These are phyloP conservation scores for Xestia xanthographa DNA, from an alignment of 2,888 invertebrate genomes.

Conservation along the genomic window DNA sequence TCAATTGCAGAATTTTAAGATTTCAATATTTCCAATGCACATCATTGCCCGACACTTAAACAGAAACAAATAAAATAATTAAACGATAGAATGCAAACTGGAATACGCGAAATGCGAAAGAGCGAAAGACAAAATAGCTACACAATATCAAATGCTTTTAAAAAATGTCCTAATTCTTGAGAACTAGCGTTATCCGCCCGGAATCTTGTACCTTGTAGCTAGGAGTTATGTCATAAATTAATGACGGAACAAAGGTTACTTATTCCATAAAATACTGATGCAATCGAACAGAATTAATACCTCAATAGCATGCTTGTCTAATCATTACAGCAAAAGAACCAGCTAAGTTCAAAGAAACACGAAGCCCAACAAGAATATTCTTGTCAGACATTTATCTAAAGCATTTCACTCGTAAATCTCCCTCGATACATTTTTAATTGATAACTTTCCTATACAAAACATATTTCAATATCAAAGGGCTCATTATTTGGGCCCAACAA, in stretches of 20 bases:
- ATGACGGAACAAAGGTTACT: neutral
- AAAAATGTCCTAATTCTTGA: neutral
- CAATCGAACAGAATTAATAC: conserved; percentile 14
- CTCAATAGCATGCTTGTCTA: conserved; percentile 7
- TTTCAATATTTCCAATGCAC: neutral
- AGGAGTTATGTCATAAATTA: neutral
- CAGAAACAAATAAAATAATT: neutral
- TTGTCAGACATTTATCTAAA: conserved; percentile 50
- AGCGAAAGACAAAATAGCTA: too few species aligned
- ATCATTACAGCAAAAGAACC: conserved; percentile 19
- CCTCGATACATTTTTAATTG: conserved; percentile 62
- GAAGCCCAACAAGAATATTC: conserved; percentile 44
- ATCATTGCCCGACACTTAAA: neutral
- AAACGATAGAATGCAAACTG: neutral
- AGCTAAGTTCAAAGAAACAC: conserved; percentile 36
- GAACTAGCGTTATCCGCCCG: too few species aligned
- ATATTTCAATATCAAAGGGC: conserved; percentile 62
- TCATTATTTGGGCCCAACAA: conserved; percentile 62
- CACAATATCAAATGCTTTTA: neutral
- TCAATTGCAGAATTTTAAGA: neutral
- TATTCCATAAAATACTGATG: neutral
- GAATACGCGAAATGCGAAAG: neutral
- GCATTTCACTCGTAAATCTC: conserved; percentile 60
- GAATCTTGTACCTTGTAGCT: neutral
- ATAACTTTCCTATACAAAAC: conserved; percentile 60